phyloP scores from a whole-genome alignment of 2,888 invertebrate species.

The Antitype chi region DNA sequence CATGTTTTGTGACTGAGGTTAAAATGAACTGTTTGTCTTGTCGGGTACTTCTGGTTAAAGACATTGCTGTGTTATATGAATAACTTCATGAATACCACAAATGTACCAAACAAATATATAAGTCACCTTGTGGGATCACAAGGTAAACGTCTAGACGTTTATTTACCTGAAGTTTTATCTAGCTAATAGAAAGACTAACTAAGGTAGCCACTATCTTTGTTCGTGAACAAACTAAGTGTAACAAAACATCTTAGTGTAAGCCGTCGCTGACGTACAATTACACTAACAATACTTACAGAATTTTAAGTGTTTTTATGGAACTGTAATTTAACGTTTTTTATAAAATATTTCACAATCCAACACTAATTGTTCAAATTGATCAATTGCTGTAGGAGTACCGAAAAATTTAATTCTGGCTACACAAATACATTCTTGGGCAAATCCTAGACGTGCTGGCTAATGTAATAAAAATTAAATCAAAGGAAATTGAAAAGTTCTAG shows the following conservation, averaged over 20 bases:
- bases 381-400: not conserved
- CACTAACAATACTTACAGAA: not conserved
- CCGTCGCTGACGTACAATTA: not conserved
- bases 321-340: not conserved
- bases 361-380: not conserved
- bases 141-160: not conserved
- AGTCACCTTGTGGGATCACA: constrained; percentile 1
- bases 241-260: not conserved
- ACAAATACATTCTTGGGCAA: not conserved
- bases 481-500: not conserved
- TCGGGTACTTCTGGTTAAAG: not conserved
- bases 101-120: not conserved
- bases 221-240: not conserved
- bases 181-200: not conserved
- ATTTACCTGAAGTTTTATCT: constrained; percentile 3
- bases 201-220: constrained; percentile 1
- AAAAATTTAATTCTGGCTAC: not conserved
- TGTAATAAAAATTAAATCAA: not conserved
- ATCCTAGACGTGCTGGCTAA: not conserved
- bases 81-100: not conserved
- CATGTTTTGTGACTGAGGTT: not conserved
- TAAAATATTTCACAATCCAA: not conserved
- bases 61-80: not conserved
- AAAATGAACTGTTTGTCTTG: not conserved
- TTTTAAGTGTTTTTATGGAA: constrained; percentile 1